Evolutionary conservation across 2,797 vertebrate genomes (phyloP), one percentile per base, ranked within the genome.

Genomic region (Borostomias antarcticus): DNA sequence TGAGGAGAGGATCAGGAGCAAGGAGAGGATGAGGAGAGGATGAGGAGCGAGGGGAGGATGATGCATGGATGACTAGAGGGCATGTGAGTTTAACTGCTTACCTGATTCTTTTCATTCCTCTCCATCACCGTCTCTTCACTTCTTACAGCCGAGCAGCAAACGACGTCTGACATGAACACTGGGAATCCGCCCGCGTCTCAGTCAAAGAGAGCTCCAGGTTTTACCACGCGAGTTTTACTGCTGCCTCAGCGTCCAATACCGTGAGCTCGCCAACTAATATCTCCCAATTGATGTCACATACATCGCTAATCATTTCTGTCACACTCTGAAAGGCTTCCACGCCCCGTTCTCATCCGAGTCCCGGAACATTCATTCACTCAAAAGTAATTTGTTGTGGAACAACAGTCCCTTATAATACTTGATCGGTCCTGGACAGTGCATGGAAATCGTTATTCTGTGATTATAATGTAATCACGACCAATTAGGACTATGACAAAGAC

Each of bases 31-130:
- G 43, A 37, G 29, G 57, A 33, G 28, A 63, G 60, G 69, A 58
- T 74, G 78, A 74, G 78, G 70, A 69, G n/a, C n/a, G n/a, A n/a
- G n/a, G n/a, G n/a, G n/a, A 51, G 56, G 64, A 15, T 3, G 77
- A 84, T 62, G 45, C 29, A 79, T 77, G 78, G 79, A 84, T 71
- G 79, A 81, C 71, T 77, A 76, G 76, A 75, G 78, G 78, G 72
- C 62, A 60, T 82, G 77, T 78, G 47, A 58, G 70, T 82, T 88
- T 90, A 89, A 90, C 88, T 85, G 85, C 86, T 83, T 79, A 85
- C 80, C 83, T 86, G 81, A 82, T 85, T 81, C 77, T 82, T 83
- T 72, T 70, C 70, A 75, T 19, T 82, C 73, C 77, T 81, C 64
- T 69, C 82, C 77, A 84, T 83, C 80, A 50, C 74, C 65, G 62